These are phyloP conservation scores for Scartelaos histophorus DNA, from an alignment of 2,113 vertebrate genomes.

Conservation along the genomic window DNA sequence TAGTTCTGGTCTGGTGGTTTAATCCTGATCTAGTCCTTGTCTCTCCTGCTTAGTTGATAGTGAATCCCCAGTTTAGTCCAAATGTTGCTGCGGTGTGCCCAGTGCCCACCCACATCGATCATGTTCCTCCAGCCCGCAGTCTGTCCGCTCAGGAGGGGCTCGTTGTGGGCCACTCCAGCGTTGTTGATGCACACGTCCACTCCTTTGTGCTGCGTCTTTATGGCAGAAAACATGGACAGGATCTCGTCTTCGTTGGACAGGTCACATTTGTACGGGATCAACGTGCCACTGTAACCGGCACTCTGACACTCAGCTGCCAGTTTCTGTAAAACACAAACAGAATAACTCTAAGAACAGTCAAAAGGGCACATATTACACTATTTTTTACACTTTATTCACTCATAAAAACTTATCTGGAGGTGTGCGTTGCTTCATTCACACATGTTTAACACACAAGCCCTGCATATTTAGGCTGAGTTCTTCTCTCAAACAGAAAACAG, in stretches of 20 bases:
- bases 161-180: slow-evolving; percentile 87
- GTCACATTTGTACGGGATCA: slow-evolving; percentile 95
- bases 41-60: background rate
- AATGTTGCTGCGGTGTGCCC: background rate
- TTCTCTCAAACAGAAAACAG: too few species aligned
- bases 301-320: slow-evolving; percentile 94
- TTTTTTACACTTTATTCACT: too few species aligned
- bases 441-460: too few species aligned
- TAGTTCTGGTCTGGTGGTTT: background rate
- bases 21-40: too few species aligned
- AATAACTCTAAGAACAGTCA: background rate
- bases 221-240: slow-evolving; percentile 95
- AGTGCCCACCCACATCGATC: slow-evolving; percentile 84
- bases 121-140: slow-evolving; percentile 93
- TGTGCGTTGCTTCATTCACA: too few species aligned
- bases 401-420: too few species aligned
- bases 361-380: too few species aligned
- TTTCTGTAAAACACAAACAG: slow-evolving; percentile 78
- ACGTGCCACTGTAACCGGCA: slow-evolving; percentile 87
- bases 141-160: slow-evolving; percentile 87
- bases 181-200: slow-evolving; percentile 98
- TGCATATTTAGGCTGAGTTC: too few species aligned
- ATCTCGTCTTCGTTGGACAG: slow-evolving; percentile 95
- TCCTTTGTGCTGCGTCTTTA: slow-evolving; percentile 87
- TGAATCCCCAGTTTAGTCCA: background rate